These are phyloP conservation scores for Siniperca chuatsi DNA, from an alignment of 2,113 vertebrate species.

Conservation along the genomic window DNA sequence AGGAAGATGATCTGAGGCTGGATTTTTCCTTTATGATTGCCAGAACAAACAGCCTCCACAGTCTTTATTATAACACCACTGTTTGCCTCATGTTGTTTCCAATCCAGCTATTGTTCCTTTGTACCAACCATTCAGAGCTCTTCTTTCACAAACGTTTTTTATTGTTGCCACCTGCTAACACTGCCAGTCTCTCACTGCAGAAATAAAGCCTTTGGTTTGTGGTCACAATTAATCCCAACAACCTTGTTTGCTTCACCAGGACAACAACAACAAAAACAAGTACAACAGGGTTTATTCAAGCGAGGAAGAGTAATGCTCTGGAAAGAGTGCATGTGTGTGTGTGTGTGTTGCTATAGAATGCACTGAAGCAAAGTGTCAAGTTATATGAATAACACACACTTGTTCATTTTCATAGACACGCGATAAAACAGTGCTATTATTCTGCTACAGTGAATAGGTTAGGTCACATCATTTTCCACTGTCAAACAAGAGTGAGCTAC, in stretches of 20 bases:
- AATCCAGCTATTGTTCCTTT: conserved; percentile 19
- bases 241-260: conserved; percentile 17
- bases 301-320: not conserved
- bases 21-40: not conserved
- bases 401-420: conserved; percentile 16
- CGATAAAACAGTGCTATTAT: not conserved
- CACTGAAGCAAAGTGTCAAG: conserved; percentile 16
- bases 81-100: not conserved
- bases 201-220: conserved; percentile 22
- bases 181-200: not conserved
- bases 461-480: not conserved
- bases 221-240: conserved; percentile 41
- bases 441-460: not conserved
- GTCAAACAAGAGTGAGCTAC: not conserved
- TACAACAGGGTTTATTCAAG: conserved; percentile 23
- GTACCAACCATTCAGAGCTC: not conserved
- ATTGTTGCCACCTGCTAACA: not conserved
- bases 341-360: not conserved
- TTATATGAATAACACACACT: conserved; percentile 23
- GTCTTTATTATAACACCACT: not conserved
- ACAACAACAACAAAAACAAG: conserved; percentile 29
- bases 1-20: conserved; percentile 1
- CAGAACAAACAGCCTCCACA: not conserved
- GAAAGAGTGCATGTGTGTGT: not conserved
- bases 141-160: not conserved